Evolutionary conservation across 2,113 vertebrate species (phyloP), one percentile per base, ranked within the genome.

Genomic region (Melospiza melodia): DNA sequence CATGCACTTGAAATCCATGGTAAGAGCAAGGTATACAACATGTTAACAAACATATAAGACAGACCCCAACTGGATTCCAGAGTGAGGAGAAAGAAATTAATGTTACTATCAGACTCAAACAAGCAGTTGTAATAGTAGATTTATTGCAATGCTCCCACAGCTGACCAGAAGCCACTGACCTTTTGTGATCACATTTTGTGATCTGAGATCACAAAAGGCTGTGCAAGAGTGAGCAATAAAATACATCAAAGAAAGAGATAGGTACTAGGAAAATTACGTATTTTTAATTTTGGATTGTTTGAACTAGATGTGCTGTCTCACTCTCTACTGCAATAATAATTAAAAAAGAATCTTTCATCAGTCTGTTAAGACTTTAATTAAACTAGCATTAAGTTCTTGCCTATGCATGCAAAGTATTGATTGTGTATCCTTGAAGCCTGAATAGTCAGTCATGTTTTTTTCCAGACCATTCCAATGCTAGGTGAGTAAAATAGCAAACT

Each of bases 51-150:
- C 5, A 6, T 11, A 5, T 4, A 24, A 12, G 31, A 24, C 12
- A 75, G 35, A 61, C 33, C 25, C 12, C 54, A 52, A 25, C 5
- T 27, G 21, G 8, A 76, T 76, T 72, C 35, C 31, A 52, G 21
- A 71, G 59, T 2, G 20, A 68, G 20, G 21, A 77, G 27, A 66
- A 73, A 73, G 7, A 89, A 76, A 89, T 55, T 5, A 48, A 33
- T 9, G 4, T 6, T 2, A 0, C 43, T 22, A 67, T 5, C 3
- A 10, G 39, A 23, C 20, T 58, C 22, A 6, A 25, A 57, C 10
- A 75, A 67, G 43, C 28, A 75, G 28, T 0, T 73, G 5, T 5
- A 20, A 35, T 9, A 55, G 17, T 5, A 31, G 17, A 51, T 37
- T 79, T 75, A 66, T 8, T 22, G 27, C 14, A 74, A 5, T 2